A percentile compares a stretch with the other conserved stretches of the same genome.
Conservation (phyloP, 2,888 invertebrate species). For the Molorchus minor region DNA sequence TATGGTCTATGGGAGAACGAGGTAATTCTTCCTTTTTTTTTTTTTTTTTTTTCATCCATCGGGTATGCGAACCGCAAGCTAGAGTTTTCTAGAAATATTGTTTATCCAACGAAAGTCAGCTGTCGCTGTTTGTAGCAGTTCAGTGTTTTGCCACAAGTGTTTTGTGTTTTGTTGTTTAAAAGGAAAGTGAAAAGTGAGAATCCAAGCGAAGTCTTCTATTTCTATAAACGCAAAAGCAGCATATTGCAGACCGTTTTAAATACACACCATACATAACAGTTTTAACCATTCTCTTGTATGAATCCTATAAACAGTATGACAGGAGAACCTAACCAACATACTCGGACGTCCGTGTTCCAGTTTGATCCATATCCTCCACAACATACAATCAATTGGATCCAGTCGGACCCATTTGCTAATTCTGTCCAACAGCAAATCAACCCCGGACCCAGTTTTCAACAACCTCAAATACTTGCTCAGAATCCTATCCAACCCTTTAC, state of each 20-base stretch:
- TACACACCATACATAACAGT: neutral
- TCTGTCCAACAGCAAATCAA: conserved; percentile 15
- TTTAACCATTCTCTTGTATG: conserved; percentile 37
- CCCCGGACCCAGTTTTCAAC: conserved; percentile 12
- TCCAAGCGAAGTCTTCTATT: no score
- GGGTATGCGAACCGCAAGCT: conserved; percentile 13
- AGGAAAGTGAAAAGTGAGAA: no score
- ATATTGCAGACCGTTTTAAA: no score
- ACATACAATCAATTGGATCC: conserved; percentile 39
- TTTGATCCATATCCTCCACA: conserved; percentile 52
- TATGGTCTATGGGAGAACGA: no score
- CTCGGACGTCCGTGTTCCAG: conserved; percentile 54
- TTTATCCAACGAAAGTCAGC: conserved; percentile 14
- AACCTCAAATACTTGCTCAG: conserved; percentile 1
- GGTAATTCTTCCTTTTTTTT: no score
- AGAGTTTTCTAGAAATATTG: conserved; percentile 37
- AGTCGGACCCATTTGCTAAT: conserved; percentile 32
- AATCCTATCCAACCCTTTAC: conserved; percentile 5
- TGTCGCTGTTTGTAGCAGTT: conserved; percentile 8
- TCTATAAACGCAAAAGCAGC: no score
- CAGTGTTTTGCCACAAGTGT: conserved; percentile 8
- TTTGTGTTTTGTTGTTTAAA: conserved; percentile 5
- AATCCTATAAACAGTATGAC: conserved; percentile 52
- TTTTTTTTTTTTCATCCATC: no score
- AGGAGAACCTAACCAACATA: conserved; percentile 56